These are phyloP conservation scores for Probaryconus sp. DNA, from an alignment of 1,140 invertebrate genomes.

Conservation along the genomic window DNA sequence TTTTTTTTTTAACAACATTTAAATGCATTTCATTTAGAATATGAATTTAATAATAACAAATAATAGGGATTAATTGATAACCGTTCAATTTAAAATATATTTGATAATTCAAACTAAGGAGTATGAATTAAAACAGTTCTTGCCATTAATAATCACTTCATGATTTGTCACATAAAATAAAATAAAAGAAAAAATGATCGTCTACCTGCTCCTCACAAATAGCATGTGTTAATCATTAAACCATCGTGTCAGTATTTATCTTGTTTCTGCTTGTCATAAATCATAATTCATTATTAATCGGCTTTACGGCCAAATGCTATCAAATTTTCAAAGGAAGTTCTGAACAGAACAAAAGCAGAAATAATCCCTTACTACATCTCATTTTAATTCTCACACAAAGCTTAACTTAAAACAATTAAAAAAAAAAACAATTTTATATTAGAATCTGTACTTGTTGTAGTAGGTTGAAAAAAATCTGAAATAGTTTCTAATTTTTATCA, in stretches of 20 bases:
- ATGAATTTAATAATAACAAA: no score
- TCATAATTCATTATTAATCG: conserved; percentile 11
- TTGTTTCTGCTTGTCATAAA: conserved; percentile 19
- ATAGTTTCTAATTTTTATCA: neutral
- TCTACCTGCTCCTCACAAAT: conserved; percentile 7
- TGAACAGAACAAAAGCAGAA: conserved; percentile 16
- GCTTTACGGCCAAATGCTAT: neutral
- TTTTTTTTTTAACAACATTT: no score
- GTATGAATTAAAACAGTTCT: no score
- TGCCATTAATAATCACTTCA: no score
- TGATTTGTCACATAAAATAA: no score
- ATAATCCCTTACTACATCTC: conserved; percentile 36
- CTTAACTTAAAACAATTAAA: conserved; percentile 28
- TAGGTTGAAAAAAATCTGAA: no score
- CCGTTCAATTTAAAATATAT: no score
- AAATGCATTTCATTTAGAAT: no score
- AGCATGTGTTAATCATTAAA: conserved; percentile 19
- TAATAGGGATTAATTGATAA: no score
- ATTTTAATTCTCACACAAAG: conserved; percentile 25
- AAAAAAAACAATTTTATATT: conserved; percentile 35
- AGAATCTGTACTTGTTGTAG: conserved; percentile 44
- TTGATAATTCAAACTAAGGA: no score
- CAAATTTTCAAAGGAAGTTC: neutral
- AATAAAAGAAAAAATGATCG: no score
- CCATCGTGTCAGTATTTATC: conserved; percentile 26